Evolutionary conservation across 1,140 invertebrate species (phyloP).

Genomic region (Rhagoletis zephyria): DNA sequence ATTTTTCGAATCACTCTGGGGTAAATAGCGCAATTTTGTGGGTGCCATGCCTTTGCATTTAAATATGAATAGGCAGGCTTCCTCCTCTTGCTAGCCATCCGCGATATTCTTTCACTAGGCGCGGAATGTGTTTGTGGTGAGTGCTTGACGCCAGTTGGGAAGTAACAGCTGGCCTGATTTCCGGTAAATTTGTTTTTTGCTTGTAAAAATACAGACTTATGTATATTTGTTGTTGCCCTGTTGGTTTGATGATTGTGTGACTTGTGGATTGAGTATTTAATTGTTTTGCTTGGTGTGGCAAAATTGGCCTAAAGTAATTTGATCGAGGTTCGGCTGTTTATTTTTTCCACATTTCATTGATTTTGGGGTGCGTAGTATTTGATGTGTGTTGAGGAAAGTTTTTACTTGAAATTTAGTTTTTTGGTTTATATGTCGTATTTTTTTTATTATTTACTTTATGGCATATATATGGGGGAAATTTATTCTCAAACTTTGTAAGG

Average conservation of each 20-base stretch:
- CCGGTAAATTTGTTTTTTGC: too few relatives aligned
- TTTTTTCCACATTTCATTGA: background rate
- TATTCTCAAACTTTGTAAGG: too few relatives aligned
- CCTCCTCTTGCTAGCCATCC: background rate
- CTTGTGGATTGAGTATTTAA: background rate
- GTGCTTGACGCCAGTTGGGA: too few relatives aligned
- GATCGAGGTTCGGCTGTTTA: background rate
- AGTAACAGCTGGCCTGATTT: background rate
- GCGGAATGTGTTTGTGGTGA: too few relatives aligned
- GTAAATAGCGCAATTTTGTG: background rate
- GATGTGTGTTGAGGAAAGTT: background rate
- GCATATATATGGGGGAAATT: too few relatives aligned
- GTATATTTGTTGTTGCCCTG: background rate
- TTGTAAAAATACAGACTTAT: background rate
- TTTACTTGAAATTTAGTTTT: background rate
- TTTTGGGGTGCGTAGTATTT: slow-evolving; percentile 3
- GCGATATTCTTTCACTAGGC: too few relatives aligned
- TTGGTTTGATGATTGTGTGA: background rate
- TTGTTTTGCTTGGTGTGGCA: slow-evolving; percentile 17
- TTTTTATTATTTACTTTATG: background rate
- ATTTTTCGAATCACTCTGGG: background rate
- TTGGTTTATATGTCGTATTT: background rate
- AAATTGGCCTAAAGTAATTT: slow-evolving; percentile 9
- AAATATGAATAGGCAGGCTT: background rate
- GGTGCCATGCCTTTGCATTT: background rate